Conservation (phyloP, 2,888 invertebrate species). For the Cerceris ruficornis region DNA sequence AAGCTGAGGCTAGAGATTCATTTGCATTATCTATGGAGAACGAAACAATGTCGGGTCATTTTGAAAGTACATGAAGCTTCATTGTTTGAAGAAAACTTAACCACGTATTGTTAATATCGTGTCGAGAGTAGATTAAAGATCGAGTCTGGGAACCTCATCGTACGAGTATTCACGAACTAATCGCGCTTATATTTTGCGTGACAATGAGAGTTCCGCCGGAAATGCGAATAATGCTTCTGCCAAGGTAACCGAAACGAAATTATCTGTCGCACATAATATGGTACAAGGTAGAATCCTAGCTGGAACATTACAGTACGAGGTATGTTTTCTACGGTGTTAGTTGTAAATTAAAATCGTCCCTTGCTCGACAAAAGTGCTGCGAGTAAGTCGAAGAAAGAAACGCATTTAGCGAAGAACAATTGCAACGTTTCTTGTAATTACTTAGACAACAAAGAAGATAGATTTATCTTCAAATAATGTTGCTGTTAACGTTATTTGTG, state of each 20-base stretch:
- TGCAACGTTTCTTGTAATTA: no score
- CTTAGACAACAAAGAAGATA: background rate
- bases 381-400: no score
- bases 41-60: no score
- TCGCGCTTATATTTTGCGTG: constrained; percentile 31
- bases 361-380: no score
- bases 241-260: constrained; percentile 70
- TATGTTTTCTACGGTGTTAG: constrained; percentile 38
- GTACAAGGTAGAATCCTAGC: constrained; percentile 30
- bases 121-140: no score
- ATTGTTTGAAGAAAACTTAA: no score
- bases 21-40: no score
- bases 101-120: no score
- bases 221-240: constrained; percentile 67
- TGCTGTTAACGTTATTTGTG: constrained; percentile 6
- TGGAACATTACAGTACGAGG: constrained; percentile 44
- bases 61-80: no score
- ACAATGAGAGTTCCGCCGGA: constrained; percentile 73
- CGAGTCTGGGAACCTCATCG: no score
- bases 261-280: constrained; percentile 40
- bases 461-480: constrained; percentile 11
- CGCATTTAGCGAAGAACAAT: no score
- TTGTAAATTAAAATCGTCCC: constrained; percentile 14
- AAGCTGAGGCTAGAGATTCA: no score
- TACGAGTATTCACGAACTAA: constrained; percentile 18